phyloP scores from a whole-genome alignment of 2,888 invertebrate species.

The Stomorhina lunata region DNA sequence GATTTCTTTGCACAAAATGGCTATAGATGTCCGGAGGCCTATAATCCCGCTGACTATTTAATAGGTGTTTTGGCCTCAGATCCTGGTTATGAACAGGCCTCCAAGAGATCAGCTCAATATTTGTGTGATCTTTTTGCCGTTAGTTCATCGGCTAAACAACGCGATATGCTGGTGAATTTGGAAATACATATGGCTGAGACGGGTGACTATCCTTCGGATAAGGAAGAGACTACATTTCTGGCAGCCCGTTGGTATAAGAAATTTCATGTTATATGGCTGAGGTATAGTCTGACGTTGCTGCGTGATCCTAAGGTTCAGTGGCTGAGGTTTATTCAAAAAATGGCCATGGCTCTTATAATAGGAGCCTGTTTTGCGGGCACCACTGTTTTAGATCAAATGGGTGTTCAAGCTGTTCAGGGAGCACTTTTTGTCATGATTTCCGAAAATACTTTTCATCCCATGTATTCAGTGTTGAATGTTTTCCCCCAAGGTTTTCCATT shows the following conservation, averaged over 20 bases:
- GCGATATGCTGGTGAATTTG: conserved; percentile 87
- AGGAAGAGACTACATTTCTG: conserved; percentile 79
- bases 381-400: conserved; percentile 86
- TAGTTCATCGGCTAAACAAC: conserved; percentile 87
- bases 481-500: conserved; percentile 91
- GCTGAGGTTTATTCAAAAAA: conserved; percentile 89
- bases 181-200: conserved; percentile 85
- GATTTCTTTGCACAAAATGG: conserved; percentile 88
- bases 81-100: conserved; percentile 88
- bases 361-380: conserved; percentile 92
- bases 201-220: conserved; percentile 79
- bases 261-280: conserved; percentile 87
- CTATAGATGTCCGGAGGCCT: conserved; percentile 88
- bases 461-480: conserved; percentile 93
- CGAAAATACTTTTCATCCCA: conserved; percentile 94
- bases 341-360: conserved; percentile 88
- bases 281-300: conserved; percentile 86
- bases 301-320: conserved; percentile 91
- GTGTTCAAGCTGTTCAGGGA: conserved; percentile 93
- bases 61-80: conserved; percentile 90
- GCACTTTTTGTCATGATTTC: conserved; percentile 92
- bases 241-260: conserved; percentile 86
- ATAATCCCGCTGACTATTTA: conserved; percentile 95
- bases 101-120: conserved; percentile 85
- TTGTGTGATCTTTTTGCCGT: conserved; percentile 90